Base-by-base conservation (phyloP, 1,140 invertebrate species). In the Zaprionus nigranus region DNA sequence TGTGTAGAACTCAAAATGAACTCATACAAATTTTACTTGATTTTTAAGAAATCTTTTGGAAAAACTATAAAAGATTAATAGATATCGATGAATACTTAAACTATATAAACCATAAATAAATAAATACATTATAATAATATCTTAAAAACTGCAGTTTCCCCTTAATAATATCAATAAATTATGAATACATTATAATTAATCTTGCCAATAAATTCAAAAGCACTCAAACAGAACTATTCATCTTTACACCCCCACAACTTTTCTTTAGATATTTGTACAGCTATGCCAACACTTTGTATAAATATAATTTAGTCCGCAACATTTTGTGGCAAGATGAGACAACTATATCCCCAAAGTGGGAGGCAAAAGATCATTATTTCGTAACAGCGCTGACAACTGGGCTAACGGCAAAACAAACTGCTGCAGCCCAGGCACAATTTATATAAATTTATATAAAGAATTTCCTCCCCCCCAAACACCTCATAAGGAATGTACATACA, bases 341-440 rank as follows among this genome's bases (percentile, higher is more conserved):
- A 57, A 60, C 26, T 40, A 73, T 53, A 68, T 28, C 40, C 40
- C 17, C 20, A 63, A 57, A 69, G 81, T 72, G 66, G 75, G 77
- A 76, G 66, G 65, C 63, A 36, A 67, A 36, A 34, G 40, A 74
- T 75, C 56, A 78, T 71, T 75, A 90, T 87, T 81, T 90, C 85
- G 78, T 84, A 87, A 87, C 59, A 20, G 60, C 78, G 84, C 72
- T 90, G 85, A 86, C 82, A 86, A 79, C 71, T 86, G 70, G 70
- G 83, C 82, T 79, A 69, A n/a, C 38, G 2, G 15, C 12, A 75
- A 57, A 69, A 62, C 65, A 77, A 87, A 90, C 77, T 71, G 77
- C 78, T 63, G 20, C 78, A 69, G 20, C 22, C 34, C 67, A 81
- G 0, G 46, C 12, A 63, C 20, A 88, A 87, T 88, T 83, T 87